A percentile compares a stretch with the other conserved stretches of the same genome.
phyloP scores from a whole-genome alignment of 2,797 vertebrate species.

The Brachyalestes nurse region DNA sequence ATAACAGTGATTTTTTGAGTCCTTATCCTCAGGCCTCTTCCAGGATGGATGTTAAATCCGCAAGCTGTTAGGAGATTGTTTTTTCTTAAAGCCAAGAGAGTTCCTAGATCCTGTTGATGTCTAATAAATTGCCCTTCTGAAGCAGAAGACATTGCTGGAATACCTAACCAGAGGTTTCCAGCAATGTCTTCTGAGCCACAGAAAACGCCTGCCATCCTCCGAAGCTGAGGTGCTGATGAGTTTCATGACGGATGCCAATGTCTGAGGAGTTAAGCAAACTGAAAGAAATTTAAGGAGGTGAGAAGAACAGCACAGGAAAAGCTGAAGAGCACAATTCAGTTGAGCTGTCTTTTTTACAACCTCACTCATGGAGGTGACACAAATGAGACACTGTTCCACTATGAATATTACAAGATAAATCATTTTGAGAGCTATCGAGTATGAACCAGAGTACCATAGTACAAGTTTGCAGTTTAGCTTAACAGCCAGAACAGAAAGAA shows the following conservation, averaged over 20 bases:
- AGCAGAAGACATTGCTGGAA: constrained; percentile 33
- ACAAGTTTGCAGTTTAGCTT: too few species aligned
- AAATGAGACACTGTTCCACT: too few species aligned
- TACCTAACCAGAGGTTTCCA: constrained; percentile 35
- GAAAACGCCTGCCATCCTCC: constrained; percentile 59
- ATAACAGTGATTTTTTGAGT: too few species aligned
- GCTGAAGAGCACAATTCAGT: background rate
- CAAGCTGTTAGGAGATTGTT: constrained; percentile 21
- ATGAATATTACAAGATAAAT: background rate
- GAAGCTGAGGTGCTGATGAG: constrained; percentile 49
- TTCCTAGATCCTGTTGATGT: constrained; percentile 42
- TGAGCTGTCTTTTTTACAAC: too few species aligned
- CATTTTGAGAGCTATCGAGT: background rate
- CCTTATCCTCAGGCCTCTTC: constrained; percentile 46
- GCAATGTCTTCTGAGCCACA: constrained; percentile 44
- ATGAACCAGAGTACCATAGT: too few species aligned
- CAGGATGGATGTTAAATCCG: constrained; percentile 56
- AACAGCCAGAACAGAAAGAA: too few species aligned
- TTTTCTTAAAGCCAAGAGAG: constrained; percentile 12
- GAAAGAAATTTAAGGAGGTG: constrained; percentile 1
- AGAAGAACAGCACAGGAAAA: background rate
- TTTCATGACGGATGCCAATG: constrained; percentile 34
- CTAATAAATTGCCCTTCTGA: constrained; percentile 51
- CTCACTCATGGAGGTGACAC: too few species aligned
- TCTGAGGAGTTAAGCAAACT: constrained; percentile 16